phyloP scores from a whole-genome alignment of 2,797 vertebrate genomes.

The Lophotriccus pileatus region DNA sequence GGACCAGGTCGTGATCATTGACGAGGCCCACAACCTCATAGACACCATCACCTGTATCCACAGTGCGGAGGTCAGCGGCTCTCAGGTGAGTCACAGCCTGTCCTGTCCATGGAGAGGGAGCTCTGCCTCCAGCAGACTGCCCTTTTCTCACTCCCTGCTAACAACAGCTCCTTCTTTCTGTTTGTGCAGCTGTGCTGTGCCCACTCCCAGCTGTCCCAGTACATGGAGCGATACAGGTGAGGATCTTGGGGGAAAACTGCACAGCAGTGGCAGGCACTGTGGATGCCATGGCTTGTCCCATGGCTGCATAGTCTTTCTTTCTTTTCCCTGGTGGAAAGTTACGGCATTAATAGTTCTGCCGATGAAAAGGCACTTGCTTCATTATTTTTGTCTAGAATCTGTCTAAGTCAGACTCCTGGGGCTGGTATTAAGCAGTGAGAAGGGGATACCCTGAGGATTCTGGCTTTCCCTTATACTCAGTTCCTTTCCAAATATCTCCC shows the following conservation, averaged over 20 bases:
- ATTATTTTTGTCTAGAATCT: not conserved
- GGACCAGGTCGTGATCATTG: conserved; percentile 92
- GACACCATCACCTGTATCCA: conserved; percentile 93
- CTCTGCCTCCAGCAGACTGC: not conserved
- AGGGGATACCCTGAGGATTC: not conserved
- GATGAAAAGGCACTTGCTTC: not conserved
- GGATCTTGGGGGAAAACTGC: not conserved
- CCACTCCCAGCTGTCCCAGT: conserved; percentile 92
- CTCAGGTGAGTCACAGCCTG: conserved; percentile 81
- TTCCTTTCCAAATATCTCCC: not conserved
- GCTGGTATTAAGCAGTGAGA: not conserved
- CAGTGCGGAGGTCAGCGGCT: conserved; percentile 85
- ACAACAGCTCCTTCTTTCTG: not conserved
- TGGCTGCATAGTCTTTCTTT: not conserved
- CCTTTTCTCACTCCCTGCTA: not conserved
- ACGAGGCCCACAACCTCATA: conserved; percentile 95
- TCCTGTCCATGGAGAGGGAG: not conserved
- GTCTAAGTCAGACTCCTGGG: not conserved
- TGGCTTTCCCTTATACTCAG: not conserved
- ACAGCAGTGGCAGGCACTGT: not conserved
- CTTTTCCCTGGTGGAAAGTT: not conserved
- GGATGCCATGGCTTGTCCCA: not conserved
- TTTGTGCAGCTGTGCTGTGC: conserved; percentile 87
- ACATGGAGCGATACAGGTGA: conserved; percentile 90
- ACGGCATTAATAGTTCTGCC: not conserved